These are phyloP conservation scores for Lanistes nyassanus DNA, from an alignment of 1,140 invertebrate species.

Conservation along the genomic window DNA sequence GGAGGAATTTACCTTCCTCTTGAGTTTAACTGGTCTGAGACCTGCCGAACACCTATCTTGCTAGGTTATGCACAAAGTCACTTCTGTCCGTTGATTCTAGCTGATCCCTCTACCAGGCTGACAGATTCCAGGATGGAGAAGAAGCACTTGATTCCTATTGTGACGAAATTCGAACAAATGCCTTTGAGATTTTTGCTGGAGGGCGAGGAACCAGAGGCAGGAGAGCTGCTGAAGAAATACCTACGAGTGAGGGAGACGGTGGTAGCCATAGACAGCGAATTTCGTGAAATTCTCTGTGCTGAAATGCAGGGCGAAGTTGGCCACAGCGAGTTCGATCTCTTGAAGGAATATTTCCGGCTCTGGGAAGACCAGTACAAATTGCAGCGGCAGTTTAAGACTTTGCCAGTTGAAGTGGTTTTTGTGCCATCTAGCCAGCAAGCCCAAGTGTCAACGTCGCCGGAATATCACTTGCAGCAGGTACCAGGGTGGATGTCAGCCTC, in stretches of 20 bases:
- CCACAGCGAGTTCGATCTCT: constrained; percentile 42
- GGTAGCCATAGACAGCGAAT: constrained; percentile 26
- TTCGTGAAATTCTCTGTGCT: constrained; percentile 39
- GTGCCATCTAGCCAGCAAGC: no score
- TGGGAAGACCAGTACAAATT: constrained; percentile 32
- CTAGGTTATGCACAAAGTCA: constrained; percentile 87
- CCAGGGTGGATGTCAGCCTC: no score
- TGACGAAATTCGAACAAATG: constrained; percentile 43
- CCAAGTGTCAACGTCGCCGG: no score
- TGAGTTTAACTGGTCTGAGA: constrained; percentile 75
- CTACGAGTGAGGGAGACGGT: constrained; percentile 49
- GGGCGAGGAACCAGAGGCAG: constrained; percentile 47
- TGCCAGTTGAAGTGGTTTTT: no score
- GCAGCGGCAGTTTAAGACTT: constrained; percentile 9
- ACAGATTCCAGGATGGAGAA: constrained; percentile 11
- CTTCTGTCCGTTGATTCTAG: constrained; percentile 79
- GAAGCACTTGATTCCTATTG: constrained; percentile 47
- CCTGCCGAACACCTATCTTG: constrained; percentile 70
- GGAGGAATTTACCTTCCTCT: constrained; percentile 88
- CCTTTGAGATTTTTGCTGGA: constrained; percentile 48
- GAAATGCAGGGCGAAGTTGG: constrained; percentile 34
- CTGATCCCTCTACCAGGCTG: constrained; percentile 23
- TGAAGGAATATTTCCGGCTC: constrained; percentile 36
- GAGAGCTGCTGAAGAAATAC: constrained; percentile 49
- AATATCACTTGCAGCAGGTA: no score